Conservation (phyloP, 2,888 invertebrate genomes). For the Heliconius hortense region DNA sequence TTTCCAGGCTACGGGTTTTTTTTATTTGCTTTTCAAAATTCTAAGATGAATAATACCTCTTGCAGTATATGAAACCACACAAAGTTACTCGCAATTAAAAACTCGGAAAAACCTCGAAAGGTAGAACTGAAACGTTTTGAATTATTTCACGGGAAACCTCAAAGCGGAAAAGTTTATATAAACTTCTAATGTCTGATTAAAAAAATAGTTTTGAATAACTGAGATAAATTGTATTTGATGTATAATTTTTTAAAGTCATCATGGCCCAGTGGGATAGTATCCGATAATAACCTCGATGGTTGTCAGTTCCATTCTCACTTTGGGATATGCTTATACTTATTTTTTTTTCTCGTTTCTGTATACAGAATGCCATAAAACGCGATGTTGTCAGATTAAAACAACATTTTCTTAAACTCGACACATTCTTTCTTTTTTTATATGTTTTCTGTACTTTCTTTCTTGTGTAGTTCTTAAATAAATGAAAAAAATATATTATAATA, state of each 20-base stretch:
- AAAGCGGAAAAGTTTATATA: slow-evolving; percentile 21
- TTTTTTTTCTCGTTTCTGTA: too few species aligned
- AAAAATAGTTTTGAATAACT: slow-evolving; percentile 6
- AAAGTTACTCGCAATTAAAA: slow-evolving; percentile 21
- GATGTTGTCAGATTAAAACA: too few species aligned
- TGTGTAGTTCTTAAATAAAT: too few species aligned
- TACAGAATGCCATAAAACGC: too few species aligned
- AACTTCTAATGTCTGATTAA: slow-evolving; percentile 20
- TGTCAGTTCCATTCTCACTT: background rate
- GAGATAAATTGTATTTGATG: background rate
- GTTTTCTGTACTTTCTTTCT: too few species aligned
- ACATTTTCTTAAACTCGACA: too few species aligned
- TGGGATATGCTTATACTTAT: too few species aligned
- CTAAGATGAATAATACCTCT: background rate
- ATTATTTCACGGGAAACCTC: slow-evolving; percentile 18
- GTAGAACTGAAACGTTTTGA: slow-evolving; percentile 9
- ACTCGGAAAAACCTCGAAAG: slow-evolving; percentile 19
- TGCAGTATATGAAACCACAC: background rate
- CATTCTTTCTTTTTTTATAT: too few species aligned
- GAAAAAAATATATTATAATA: too few species aligned
- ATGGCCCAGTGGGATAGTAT: background rate
- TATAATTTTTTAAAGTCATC: background rate
- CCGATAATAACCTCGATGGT: background rate
- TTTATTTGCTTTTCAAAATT: background rate
- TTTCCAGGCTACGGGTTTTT: too few species aligned